Evolutionary conservation across 2,888 invertebrate species (phyloP), one percentile per base, ranked within the genome.

Genomic region (Ypsolopha sequella): DNA sequence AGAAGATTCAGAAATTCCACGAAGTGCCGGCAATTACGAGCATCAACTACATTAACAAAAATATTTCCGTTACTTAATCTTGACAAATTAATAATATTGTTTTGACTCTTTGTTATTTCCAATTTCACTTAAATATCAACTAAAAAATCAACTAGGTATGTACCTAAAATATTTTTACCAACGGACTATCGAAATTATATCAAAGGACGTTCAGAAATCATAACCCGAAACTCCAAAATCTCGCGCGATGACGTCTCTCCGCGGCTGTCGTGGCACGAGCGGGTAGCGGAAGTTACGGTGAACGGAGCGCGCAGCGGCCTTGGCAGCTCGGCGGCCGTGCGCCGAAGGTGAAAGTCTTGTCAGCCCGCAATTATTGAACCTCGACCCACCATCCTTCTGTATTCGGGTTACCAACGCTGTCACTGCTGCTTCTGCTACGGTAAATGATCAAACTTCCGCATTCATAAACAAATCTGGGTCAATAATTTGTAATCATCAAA

Each of bases 331-430:
- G 43, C 51, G 51, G 71, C 73, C 70, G 76, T 70, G 70, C 77
- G 73, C 67, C 78, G 85, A 85, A 82, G 85, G 85, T 84, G 85
- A 85, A 85, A 85, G 85, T 84, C 81, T 81, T 74, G 73, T 68
- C 76, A 65, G 68, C 66, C 66, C 65, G 77, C 77, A 77, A 80
- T 81, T 77, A 80, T 76, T 78, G 78, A 80, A 79, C 80, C 82
- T 80, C 80, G 78, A 76, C 76, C 78, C 70, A 66, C 78, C 70
- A 67, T 77, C 80, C 75, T 76, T 69, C 68, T 65, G 68, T 68
- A 76, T 60, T 60, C 56, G 57, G 59, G 56, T 55, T 59, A 60
- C 55, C 53, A 24, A 13, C 13, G 45, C 45, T 36, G 36, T 14
- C 14, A 8, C 14, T 36, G 38, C 14, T 10, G 35, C 10, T 11